These are phyloP conservation scores for Sinonovacula constricta DNA, from an alignment of 1,140 invertebrate genomes.

Conservation along the genomic window DNA sequence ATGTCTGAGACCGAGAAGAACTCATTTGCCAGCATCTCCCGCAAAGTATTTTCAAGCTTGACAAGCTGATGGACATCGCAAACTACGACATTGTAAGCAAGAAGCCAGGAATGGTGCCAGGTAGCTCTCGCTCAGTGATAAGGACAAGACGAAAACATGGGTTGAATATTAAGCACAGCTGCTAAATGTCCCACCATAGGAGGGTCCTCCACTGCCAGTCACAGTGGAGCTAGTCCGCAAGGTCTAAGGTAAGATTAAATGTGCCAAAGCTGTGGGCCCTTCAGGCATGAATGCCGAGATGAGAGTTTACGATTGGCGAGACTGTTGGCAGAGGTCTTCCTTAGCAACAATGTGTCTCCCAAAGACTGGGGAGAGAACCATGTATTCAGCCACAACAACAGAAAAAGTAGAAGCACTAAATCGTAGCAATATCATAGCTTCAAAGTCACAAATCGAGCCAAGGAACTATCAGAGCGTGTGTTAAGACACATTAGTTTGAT, in stretches of 20 bases:
- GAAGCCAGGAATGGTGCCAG: conserved; percentile 23
- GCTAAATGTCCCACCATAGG: conserved; percentile 18
- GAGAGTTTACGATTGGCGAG: conserved; percentile 11
- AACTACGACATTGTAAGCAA: conserved; percentile 19
- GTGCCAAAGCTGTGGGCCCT: conserved; percentile 6
- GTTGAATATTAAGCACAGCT: conserved; percentile 12
- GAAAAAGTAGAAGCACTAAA: conserved; percentile 16
- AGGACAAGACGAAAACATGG: no score
- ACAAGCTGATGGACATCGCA: conserved; percentile 18
- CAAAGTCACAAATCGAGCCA: conserved; percentile 6
- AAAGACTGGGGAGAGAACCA: conserved; percentile 28
- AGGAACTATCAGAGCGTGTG: conserved; percentile 32
- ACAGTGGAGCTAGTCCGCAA: conserved; percentile 1
- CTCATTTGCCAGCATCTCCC: conserved; percentile 4
- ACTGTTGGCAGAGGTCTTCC: conserved; percentile 6
- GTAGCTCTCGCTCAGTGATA: conserved; percentile 10
- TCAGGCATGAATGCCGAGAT: conserved; percentile 36
- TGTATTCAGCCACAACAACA: conserved; percentile 21
- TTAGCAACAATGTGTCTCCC: conserved; percentile 21
- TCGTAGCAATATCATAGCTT: conserved; percentile 3
- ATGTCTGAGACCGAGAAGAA: conserved; percentile 12
- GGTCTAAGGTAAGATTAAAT: conserved; percentile 17
- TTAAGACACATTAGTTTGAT: conserved; percentile 6
- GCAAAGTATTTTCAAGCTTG: conserved; percentile 22
- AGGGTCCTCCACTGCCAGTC: conserved; percentile 8